Evolutionary conservation across 2,888 invertebrate species (phyloP).

Genomic region (Andrena marginata): DNA sequence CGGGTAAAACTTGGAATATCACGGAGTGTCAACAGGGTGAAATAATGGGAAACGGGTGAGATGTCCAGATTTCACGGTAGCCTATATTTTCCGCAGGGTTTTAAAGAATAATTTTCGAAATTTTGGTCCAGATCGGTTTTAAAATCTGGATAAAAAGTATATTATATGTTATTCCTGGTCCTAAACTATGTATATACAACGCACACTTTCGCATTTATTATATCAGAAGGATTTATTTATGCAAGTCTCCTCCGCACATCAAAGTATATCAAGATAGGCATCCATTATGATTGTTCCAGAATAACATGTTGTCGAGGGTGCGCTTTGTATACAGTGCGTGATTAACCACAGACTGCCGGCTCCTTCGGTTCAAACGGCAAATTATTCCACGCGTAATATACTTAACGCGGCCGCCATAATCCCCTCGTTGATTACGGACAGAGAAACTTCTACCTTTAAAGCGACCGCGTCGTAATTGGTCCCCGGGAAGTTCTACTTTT

Average conservation of each 20-base stretch:
- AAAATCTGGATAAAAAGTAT: no score
- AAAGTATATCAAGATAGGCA: not conserved
- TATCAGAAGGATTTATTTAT: not conserved
- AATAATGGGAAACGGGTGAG: no score
- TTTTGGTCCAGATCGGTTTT: no score
- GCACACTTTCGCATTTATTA: not conserved
- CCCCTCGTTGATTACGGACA: slow-evolving; percentile 47
- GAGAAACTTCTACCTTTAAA: slow-evolving; percentile 37
- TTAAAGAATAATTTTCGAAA: no score
- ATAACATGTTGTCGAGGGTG: not conserved
- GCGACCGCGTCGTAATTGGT: slow-evolving; percentile 46
- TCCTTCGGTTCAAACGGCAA: slow-evolving; percentile 28
- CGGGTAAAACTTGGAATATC: no score
- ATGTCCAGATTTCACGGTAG: no score
- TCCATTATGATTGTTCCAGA: not conserved
- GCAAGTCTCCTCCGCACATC: not conserved
- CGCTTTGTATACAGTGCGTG: not conserved
- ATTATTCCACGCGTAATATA: slow-evolving; percentile 44
- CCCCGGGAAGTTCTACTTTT: slow-evolving; percentile 57
- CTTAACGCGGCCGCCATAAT: slow-evolving; percentile 46
- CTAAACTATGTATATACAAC: no score
- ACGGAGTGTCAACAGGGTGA: no score
- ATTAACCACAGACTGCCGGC: slow-evolving; percentile 26
- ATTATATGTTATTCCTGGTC: no score
- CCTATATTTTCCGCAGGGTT: no score